Evolutionary conservation across 2,113 vertebrate genomes (phyloP).

Genomic region (Cranoglanis bouderius): DNA sequence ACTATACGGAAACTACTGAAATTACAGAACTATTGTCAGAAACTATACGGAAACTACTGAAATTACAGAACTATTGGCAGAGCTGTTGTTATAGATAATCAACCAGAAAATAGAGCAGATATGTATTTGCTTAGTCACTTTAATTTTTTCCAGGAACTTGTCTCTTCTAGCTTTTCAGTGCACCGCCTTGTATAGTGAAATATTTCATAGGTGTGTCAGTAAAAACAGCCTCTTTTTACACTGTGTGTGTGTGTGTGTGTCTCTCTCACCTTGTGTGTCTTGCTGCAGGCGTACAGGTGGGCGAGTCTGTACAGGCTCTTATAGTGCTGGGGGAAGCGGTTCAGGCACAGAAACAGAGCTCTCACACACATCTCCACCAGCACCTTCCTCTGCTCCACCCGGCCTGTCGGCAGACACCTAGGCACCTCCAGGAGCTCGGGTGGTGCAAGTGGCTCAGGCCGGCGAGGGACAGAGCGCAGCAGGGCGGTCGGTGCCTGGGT

Average conservation of each 20-base stretch:
- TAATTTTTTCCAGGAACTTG: not conserved
- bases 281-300: slow-evolving; percentile 89
- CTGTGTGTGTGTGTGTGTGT: not conserved
- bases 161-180: not conserved
- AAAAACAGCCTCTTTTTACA: no score
- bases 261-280: slow-evolving; percentile 83
- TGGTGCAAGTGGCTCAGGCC: slow-evolving; percentile 65
- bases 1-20: no score
- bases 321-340: slow-evolving; percentile 98
- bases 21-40: not conserved
- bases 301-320: slow-evolving; percentile 97
- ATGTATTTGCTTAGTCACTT: not conserved
- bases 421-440: slow-evolving; percentile 78
- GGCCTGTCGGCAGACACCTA: slow-evolving; percentile 78
- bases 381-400: slow-evolving; percentile 82
- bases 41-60: not conserved
- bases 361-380: slow-evolving; percentile 88
- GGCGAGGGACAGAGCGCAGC: slow-evolving; percentile 64
- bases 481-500: slow-evolving; percentile 53
- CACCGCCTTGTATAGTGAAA: not conserved
- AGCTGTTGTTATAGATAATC: not conserved
- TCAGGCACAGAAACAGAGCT: slow-evolving; percentile 88
- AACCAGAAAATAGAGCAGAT: not conserved
- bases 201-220: not conserved
- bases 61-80: not conserved